Evolutionary conservation across 2,113 vertebrate genomes (phyloP).

Genomic region (Pitta sordida): DNA sequence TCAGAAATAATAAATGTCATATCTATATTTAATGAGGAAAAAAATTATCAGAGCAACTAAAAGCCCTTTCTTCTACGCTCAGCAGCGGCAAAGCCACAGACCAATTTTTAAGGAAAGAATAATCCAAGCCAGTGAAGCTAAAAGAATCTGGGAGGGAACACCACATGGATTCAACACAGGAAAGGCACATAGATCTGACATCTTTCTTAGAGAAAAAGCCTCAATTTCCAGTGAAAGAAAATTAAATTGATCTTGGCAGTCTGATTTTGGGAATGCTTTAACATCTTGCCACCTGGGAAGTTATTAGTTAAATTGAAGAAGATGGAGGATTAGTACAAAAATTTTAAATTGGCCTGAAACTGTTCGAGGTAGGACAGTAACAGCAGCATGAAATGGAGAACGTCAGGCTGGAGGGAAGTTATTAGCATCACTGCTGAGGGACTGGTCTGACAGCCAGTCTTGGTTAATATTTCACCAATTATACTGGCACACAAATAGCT

Average conservation of each 20-base stretch:
- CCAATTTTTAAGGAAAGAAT: not conserved
- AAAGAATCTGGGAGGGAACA: not conserved
- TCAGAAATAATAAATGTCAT: not conserved
- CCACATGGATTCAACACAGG: not conserved
- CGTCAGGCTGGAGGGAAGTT: not conserved
- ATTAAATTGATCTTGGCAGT: constrained; percentile 5
- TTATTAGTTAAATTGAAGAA: constrained; percentile 42
- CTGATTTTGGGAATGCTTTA: constrained; percentile 10
- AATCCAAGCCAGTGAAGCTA: not conserved
- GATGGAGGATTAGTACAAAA: constrained; percentile 21
- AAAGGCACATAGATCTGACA: not conserved
- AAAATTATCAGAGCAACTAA: not conserved
- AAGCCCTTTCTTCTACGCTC: not conserved
- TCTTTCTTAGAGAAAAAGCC: not conserved
- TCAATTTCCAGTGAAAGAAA: not conserved
- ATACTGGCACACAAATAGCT: not conserved
- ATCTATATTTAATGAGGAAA: not conserved
- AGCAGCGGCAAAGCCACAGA: not conserved
- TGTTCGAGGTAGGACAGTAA: not conserved
- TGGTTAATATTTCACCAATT: not conserved
- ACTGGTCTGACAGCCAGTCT: not conserved
- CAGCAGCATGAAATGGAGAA: not conserved
- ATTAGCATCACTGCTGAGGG: not conserved
- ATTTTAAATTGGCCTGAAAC: constrained; percentile 8
- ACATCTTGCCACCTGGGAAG: not conserved